phyloP scores from a whole-genome alignment of 1,140 invertebrate species.

The Drosophila willistoni region DNA sequence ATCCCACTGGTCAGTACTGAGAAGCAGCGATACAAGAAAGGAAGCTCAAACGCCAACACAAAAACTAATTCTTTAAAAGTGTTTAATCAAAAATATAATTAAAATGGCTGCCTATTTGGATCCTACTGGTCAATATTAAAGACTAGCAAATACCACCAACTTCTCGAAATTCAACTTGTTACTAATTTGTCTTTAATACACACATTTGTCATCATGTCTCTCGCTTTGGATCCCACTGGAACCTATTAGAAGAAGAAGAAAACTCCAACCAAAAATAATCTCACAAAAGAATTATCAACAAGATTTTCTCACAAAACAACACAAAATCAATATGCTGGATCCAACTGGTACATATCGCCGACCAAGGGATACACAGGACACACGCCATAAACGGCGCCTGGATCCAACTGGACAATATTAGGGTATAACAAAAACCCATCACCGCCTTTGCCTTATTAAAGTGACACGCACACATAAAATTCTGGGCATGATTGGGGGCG shows the following conservation, averaged over 20 bases:
- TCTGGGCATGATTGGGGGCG: constrained; percentile 74
- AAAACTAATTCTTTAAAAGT: neutral
- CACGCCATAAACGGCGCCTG: constrained; percentile 68
- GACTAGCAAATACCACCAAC: neutral
- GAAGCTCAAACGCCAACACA: neutral
- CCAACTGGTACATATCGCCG: constrained; percentile 79
- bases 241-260: constrained; percentile 63
- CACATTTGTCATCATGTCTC: constrained; percentile 61
- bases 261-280: neutral
- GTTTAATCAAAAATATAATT: constrained; percentile 10
- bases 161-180: neutral
- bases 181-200: neutral
- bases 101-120: constrained; percentile 72
- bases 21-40: neutral
- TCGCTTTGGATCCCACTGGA: constrained; percentile 79
- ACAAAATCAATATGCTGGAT: constrained; percentile 64
- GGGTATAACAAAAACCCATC: constrained; percentile 13
- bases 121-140: constrained; percentile 80
- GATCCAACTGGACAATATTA: constrained; percentile 81
- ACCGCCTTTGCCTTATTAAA: constrained; percentile 72
- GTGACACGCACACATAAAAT: constrained; percentile 19
- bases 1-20: constrained; percentile 69
- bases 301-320: constrained; percentile 13
- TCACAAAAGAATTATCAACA: neutral
- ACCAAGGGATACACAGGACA: constrained; percentile 60